phyloP scores from a whole-genome alignment of 2,888 invertebrate genomes.

The Aphrophora alni region DNA sequence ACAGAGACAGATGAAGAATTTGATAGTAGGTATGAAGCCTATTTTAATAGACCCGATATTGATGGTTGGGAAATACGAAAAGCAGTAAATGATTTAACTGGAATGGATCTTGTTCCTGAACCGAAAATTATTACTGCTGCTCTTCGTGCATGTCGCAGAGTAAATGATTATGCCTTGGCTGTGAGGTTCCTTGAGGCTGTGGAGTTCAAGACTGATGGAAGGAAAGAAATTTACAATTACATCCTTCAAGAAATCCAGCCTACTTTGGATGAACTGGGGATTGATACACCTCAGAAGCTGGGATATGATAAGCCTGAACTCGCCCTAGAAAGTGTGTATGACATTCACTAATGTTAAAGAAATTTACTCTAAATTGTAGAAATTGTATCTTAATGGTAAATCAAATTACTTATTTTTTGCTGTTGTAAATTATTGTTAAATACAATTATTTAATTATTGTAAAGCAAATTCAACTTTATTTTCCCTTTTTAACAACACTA shows the following conservation, averaged over 20 bases:
- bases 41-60: constrained; percentile 85
- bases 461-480: no score
- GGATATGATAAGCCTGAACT: constrained; percentile 98
- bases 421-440: neutral
- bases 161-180: constrained; percentile 94
- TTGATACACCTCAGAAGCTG: constrained; percentile 92
- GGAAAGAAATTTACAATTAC: constrained; percentile 84
- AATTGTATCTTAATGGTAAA: neutral
- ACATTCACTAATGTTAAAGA: constrained; percentile 61
- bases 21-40: constrained; percentile 80
- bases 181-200: constrained; percentile 92
- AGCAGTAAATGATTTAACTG: constrained; percentile 81
- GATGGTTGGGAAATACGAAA: constrained; percentile 95
- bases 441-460: neutral
- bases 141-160: constrained; percentile 87
- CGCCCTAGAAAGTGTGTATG: constrained; percentile 76
- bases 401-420: neutral
- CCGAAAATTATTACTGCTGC: constrained; percentile 88
- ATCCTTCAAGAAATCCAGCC: constrained; percentile 90
- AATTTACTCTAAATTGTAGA: neutral
- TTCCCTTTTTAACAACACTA: no score
- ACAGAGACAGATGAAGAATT: constrained; percentile 76
- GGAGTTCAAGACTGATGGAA: constrained; percentile 84
- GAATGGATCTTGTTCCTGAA: constrained; percentile 91
- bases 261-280: constrained; percentile 90